A percentile compares a stretch with the other conserved stretches of the same genome.
Conservation (phyloP, 2,113 vertebrate genomes). For the Struthio camelus region DNA sequence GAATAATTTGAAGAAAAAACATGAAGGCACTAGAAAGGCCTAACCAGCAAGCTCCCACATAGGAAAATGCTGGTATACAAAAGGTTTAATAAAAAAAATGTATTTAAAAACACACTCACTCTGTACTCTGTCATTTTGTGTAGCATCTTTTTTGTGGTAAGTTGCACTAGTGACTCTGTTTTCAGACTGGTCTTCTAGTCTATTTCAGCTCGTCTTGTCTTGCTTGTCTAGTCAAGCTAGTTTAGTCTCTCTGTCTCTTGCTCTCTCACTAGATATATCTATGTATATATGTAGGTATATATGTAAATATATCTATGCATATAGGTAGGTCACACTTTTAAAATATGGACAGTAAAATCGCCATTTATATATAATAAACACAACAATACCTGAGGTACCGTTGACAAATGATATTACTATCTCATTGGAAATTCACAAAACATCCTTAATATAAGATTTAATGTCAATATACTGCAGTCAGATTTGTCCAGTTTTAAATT, state of each 20-base stretch:
- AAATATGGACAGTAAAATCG: background rate
- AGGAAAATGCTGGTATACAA: background rate
- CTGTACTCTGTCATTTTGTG: background rate
- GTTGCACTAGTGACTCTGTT: background rate
- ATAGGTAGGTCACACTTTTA: background rate
- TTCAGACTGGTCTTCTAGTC: background rate
- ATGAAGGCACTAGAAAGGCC: background rate
- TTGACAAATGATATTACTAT: background rate
- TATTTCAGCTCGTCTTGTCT: background rate
- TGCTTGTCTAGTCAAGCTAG: background rate
- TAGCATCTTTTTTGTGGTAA: background rate
- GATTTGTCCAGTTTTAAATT: background rate
- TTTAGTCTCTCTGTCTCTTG: background rate
- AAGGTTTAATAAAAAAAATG: background rate
- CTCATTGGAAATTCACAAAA: background rate
- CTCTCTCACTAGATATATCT: background rate
- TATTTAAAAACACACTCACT: background rate
- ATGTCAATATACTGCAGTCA: background rate
- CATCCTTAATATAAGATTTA: background rate
- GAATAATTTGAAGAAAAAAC: background rate
- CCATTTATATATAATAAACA: background rate
- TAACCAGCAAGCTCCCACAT: background rate
- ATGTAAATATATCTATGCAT: background rate
- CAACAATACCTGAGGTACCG: background rate
- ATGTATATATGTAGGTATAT: background rate